phyloP scores from a whole-genome alignment of 2,888 invertebrate genomes.

The Eremobia ochroleuca region DNA sequence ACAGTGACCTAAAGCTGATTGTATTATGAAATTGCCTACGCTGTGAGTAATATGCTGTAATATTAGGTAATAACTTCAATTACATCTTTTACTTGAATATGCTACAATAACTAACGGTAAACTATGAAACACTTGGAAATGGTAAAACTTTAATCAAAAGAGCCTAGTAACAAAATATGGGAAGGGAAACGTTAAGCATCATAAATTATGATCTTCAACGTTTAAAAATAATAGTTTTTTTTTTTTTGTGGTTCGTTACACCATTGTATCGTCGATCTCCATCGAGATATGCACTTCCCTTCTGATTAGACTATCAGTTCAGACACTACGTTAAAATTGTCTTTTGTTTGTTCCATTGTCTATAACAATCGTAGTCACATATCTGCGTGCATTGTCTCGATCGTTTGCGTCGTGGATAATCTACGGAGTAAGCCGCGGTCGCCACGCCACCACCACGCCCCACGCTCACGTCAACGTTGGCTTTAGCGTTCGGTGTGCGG shows the following conservation, averaged over 20 bases:
- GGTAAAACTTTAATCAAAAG: background rate
- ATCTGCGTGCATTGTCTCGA: conserved; percentile 67
- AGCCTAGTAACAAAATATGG: conserved; percentile 10
- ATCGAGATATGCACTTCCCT: conserved; percentile 56
- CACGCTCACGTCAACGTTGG: conserved; percentile 33
- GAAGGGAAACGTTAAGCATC: background rate
- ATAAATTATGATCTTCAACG: background rate
- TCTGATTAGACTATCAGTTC: conserved; percentile 51
- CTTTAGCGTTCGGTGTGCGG: conserved; percentile 74
- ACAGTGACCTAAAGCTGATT: conserved; percentile 55
- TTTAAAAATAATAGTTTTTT: conserved; percentile 2
- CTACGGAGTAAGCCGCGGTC: conserved; percentile 18
- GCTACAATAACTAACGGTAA: conserved; percentile 6
- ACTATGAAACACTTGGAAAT: conserved; percentile 13
- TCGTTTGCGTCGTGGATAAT: conserved; percentile 51
- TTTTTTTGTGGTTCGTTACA: conserved; percentile 1
- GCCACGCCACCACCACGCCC: conserved; percentile 4
- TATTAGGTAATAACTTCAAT: conserved; percentile 53
- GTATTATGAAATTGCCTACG: conserved; percentile 44
- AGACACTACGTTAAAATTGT: conserved; percentile 65
- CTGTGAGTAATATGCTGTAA: conserved; percentile 24
- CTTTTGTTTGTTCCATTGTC: conserved; percentile 67
- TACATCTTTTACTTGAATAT: conserved; percentile 24
- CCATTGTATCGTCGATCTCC: conserved; percentile 38
- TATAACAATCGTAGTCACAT: conserved; percentile 54